A percentile compares a stretch with the other conserved stretches of the same genome.
These are phyloP conservation scores for Vidua macroura DNA, from an alignment of 2,113 vertebrate species.

Conservation along the genomic window DNA sequence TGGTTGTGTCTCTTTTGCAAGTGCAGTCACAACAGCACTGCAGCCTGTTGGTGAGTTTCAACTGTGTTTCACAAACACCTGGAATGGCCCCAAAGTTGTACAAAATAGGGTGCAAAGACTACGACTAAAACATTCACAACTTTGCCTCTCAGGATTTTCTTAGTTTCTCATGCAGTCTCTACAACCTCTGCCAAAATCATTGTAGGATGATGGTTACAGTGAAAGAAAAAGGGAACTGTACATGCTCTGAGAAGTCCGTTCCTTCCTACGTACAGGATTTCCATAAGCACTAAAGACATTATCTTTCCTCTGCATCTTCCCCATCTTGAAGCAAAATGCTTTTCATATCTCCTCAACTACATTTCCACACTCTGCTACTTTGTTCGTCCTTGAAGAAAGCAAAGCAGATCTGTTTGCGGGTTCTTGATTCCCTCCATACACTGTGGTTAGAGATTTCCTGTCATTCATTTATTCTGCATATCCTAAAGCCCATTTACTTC, in stretches of 20 bases:
- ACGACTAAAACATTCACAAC: background rate
- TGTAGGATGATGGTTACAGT: background rate
- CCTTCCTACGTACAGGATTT: background rate
- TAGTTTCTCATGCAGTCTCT: background rate
- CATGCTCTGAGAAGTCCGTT: background rate
- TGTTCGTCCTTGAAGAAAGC: background rate
- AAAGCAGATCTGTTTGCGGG: background rate
- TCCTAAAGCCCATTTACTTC: background rate
- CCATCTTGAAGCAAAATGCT: background rate
- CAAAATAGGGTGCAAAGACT: background rate
- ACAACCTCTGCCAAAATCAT: background rate
- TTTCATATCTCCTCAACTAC: background rate
- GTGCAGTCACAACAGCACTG: accelerated
- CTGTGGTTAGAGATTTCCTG: background rate
- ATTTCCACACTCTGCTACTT: background rate
- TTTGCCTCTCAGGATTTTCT: background rate
- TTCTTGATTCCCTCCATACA: background rate
- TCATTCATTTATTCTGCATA: background rate
- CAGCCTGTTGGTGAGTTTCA: background rate
- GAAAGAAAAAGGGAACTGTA: background rate
- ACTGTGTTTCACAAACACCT: background rate
- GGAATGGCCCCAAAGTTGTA: background rate
- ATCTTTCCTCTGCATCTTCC: background rate
- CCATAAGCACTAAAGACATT: background rate
- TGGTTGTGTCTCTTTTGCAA: background rate